Percentiles rank a stretch among this genome's conserved stretches.
phyloP scores from a whole-genome alignment of 1,140 invertebrate species.

The Trissolcus basalis region DNA sequence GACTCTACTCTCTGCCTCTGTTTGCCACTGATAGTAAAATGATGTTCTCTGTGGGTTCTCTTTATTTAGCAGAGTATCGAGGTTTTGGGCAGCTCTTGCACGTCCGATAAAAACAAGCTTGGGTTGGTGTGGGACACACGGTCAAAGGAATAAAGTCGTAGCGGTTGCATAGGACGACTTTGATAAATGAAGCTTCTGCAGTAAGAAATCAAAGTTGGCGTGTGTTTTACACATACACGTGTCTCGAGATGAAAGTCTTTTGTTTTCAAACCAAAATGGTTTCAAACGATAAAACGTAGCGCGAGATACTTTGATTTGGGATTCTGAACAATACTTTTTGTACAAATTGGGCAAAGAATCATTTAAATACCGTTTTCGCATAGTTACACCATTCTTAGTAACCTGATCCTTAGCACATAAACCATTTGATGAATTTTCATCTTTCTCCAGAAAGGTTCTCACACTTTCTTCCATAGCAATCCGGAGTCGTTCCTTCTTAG shows the following conservation, averaged over 20 bases:
- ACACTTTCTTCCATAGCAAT: conserved; percentile 12
- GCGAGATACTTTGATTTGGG: conserved; percentile 31
- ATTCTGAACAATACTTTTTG: conserved; percentile 36
- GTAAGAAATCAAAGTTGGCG: conserved; percentile 25
- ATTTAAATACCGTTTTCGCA: conserved; percentile 53
- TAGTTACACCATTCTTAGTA: conserved; percentile 50
- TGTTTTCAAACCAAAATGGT: conserved; percentile 33
- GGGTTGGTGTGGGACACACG: conserved; percentile 7
- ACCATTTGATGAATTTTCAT: conserved; percentile 43
- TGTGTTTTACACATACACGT: conserved; percentile 34
- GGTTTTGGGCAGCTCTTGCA: conserved; percentile 9
- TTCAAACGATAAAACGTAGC: conserved; percentile 39
- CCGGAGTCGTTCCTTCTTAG: not conserved
- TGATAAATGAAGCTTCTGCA: conserved; percentile 12
- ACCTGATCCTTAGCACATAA: conserved; percentile 60
- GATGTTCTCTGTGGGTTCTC: not conserved
- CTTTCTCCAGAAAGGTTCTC: conserved; percentile 46
- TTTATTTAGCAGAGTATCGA: not conserved
- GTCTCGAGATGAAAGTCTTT: conserved; percentile 19
- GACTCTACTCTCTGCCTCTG: conserved; percentile 6
- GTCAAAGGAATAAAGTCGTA: conserved; percentile 21
- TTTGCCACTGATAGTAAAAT: conserved; percentile 24
- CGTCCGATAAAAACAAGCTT: conserved; percentile 22
- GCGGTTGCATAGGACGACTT: conserved; percentile 12
- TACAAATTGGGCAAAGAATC: conserved; percentile 56